A percentile compares a stretch with the other conserved stretches of the same genome.
Evolutionary conservation across 2,113 vertebrate genomes (phyloP).

Genomic region (Onychostruthus taczanowskii): DNA sequence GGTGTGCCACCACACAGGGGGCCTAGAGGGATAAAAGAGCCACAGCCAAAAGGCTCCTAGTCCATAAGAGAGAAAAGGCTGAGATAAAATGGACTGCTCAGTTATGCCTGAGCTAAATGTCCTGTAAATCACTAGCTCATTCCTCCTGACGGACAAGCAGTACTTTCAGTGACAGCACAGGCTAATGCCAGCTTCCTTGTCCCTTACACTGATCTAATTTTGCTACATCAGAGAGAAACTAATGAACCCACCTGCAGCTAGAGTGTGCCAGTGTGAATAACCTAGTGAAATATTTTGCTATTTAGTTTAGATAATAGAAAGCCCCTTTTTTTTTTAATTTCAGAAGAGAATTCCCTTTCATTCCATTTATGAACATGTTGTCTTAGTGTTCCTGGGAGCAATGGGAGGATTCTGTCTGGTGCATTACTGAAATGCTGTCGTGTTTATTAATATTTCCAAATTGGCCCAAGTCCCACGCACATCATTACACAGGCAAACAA

Average conservation of each 20-base stretch:
- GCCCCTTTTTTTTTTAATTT: background rate
- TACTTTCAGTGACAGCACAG: background rate
- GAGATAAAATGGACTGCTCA: background rate
- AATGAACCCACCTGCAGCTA: background rate
- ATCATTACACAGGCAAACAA: conserved; percentile 56
- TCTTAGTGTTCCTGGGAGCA: background rate
- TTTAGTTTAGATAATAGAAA: background rate
- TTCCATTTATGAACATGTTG: accelerated
- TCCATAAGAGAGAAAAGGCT: background rate
- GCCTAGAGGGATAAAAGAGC: background rate
- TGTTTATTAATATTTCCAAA: conserved; percentile 34
- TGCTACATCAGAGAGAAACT: background rate
- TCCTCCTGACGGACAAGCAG: background rate
- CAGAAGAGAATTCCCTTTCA: background rate
- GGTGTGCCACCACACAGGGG: background rate
- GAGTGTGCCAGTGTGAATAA: background rate
- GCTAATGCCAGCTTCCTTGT: background rate
- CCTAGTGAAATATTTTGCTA: background rate
- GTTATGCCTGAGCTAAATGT: background rate
- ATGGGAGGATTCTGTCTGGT: background rate
- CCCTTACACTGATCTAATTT: background rate
- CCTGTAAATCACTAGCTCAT: background rate
- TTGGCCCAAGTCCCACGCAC: background rate
- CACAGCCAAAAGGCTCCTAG: background rate
- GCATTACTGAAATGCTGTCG: background rate